A percentile compares a stretch with the other conserved stretches of the same genome.
These are phyloP conservation scores for Cantharis rustica DNA, from an alignment of 2,888 invertebrate species.

Conservation along the genomic window DNA sequence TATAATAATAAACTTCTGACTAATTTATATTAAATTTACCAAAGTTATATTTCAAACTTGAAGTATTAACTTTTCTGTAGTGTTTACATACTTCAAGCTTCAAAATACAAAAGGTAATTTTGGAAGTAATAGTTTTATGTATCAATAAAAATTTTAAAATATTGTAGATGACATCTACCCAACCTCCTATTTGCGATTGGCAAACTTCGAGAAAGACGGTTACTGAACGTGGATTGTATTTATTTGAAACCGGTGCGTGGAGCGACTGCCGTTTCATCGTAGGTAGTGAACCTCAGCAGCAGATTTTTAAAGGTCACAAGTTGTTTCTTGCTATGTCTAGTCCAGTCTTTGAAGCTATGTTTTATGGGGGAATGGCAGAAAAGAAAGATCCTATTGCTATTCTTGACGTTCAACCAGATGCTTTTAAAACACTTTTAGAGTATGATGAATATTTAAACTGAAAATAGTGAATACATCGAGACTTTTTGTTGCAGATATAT, in stretches of 20 bases:
- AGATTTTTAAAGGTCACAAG: slow-evolving; percentile 76
- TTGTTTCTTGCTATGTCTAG: slow-evolving; percentile 84
- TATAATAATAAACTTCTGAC: background rate
- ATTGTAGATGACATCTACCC: slow-evolving; percentile 58
- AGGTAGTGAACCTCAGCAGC: slow-evolving; percentile 77
- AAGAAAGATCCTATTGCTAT: slow-evolving; percentile 74
- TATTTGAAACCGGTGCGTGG: slow-evolving; percentile 82
- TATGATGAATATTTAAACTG: slow-evolving; percentile 47
- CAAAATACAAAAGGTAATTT: background rate
- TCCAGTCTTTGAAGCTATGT: slow-evolving; percentile 89
- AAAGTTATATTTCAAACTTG: background rate
- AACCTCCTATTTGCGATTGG: slow-evolving; percentile 69
- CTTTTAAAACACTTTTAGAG: slow-evolving; percentile 80
- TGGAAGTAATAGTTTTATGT: background rate
- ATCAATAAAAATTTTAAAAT: background rate
- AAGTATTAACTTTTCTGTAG: background rate
- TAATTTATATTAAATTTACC: background rate
- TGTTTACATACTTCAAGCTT: background rate
- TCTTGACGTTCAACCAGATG: slow-evolving; percentile 83
- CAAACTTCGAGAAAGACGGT: slow-evolving; percentile 73
- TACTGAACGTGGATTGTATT: slow-evolving; percentile 73
- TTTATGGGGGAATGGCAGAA: slow-evolving; percentile 82
- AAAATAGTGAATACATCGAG: background rate
- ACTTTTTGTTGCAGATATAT: slow-evolving; percentile 66
- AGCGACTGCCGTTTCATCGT: slow-evolving; percentile 83